Conservation (phyloP, 2,113 vertebrate genomes). For the Psophia crepitans region DNA sequence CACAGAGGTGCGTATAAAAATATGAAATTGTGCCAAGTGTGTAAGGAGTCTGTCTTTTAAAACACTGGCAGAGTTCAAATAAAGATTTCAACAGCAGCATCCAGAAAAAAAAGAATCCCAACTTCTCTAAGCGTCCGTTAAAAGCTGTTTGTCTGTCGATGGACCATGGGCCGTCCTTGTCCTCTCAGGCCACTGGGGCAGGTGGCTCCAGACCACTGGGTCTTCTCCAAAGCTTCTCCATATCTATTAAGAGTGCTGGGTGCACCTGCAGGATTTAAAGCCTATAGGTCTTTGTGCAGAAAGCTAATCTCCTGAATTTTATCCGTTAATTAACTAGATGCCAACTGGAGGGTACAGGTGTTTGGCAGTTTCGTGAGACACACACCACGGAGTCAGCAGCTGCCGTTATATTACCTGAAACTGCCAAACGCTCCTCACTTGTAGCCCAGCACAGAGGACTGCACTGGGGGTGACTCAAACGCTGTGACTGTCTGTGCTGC, state of each 20-base stretch:
- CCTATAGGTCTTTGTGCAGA: background rate
- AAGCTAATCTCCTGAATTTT: constrained; percentile 40
- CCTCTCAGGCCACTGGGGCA: background rate
- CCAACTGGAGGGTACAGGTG: constrained; percentile 56
- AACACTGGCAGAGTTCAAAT: background rate
- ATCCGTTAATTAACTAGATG: constrained; percentile 35
- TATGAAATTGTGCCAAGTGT: background rate
- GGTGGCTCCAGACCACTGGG: background rate
- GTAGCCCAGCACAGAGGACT: background rate
- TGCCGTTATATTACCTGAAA: constrained; percentile 26
- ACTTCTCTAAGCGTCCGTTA: background rate
- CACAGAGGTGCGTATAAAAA: background rate
- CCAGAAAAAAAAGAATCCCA: background rate
- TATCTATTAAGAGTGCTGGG: background rate
- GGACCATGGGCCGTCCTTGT: background rate
- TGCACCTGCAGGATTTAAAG: constrained; percentile 7
- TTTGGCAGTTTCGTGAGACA: constrained; percentile 36
- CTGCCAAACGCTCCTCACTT: constrained; percentile 11
- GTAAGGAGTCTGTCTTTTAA: background rate
- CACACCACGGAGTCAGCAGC: constrained; percentile 43
- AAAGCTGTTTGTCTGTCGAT: background rate
- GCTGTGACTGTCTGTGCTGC: background rate
- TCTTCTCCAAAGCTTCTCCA: background rate
- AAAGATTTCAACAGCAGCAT: background rate
- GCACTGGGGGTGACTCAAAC: background rate